phyloP scores from a whole-genome alignment of 2,113 vertebrate species.

The Bothrops jararaca region DNA sequence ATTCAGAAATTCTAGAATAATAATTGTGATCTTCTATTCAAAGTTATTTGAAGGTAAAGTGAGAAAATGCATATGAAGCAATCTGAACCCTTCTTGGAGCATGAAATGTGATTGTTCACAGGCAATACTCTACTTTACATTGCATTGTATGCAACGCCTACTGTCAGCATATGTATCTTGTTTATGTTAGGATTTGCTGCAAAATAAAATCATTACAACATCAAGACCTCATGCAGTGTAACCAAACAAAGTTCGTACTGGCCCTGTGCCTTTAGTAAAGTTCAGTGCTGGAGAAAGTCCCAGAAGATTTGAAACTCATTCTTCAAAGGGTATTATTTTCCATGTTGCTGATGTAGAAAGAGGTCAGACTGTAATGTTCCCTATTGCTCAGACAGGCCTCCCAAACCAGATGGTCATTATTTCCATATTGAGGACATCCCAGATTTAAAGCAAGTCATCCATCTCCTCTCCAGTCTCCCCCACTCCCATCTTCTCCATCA shows the following conservation, averaged over 20 bases:
- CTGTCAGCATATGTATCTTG: slow-evolving; percentile 42
- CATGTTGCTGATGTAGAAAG: slow-evolving; percentile 25
- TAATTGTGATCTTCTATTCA: neutral
- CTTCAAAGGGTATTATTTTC: slow-evolving; percentile 60
- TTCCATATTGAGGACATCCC: slow-evolving; percentile 62
- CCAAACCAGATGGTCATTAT: slow-evolving; percentile 57
- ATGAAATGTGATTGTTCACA: neutral
- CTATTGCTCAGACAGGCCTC: slow-evolving; percentile 52
- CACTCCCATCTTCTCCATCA: slow-evolving; percentile 58
- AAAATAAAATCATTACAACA: slow-evolving; percentile 44
- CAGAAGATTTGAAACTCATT: slow-evolving; percentile 44
- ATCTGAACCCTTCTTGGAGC: neutral
- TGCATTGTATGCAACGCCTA: slow-evolving; percentile 29
- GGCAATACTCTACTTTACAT: slow-evolving; percentile 4
- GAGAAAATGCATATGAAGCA: neutral
- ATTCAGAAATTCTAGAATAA: neutral
- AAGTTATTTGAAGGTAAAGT: neutral
- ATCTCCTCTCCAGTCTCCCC: slow-evolving; percentile 48
- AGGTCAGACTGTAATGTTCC: slow-evolving; percentile 56
- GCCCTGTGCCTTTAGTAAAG: slow-evolving; percentile 42
- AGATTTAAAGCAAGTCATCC: slow-evolving; percentile 51
- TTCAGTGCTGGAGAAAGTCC: slow-evolving; percentile 58
- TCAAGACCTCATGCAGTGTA: slow-evolving; percentile 20
- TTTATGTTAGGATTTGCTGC: slow-evolving; percentile 26
- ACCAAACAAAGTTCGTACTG: slow-evolving; percentile 40